Base-by-base conservation (phyloP, 2,888 invertebrate species). In the Eristalis pertinax region DNA sequence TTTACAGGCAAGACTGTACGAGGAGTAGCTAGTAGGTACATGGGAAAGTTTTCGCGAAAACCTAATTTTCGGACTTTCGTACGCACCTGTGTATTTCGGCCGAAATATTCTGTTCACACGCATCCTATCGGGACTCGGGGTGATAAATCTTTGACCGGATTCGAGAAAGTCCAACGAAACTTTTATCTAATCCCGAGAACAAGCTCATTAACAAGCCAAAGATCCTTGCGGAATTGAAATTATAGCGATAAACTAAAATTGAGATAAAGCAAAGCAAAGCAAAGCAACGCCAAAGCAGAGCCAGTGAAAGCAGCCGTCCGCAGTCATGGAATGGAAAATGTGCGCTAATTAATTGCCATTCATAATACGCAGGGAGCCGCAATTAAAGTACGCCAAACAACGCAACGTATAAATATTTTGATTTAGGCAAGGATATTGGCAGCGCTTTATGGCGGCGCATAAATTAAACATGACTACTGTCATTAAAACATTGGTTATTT, bases 341-440 rank as follows among this genome's bases (percentile, higher is more conserved):
- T 50, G 82, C 64, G 65, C 77, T 82, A 79, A 86, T 83, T 86
- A 86, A 79, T 83, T 83, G 78, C 83, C 60, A 56, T 62, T 60
- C 70, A 72, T 78, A 79, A 68, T 43, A 72, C 78, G 63, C 70
- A 75, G 78, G 26, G 78, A 72, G 58, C 41, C 70, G 83, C 70
- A 86, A 79, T 83, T 83, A 83, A 86, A 86, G 67, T 79, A 56
- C 74, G 29, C 70, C 78, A 67, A 83, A 83, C 62, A 86, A 86
- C 67, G 86, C 70, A 75, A 83, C 63, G 83, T 86, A 79, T 82
- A 77, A 77, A 74, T 77, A 82, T 85, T 85, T 85, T 69, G 81
- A 77, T 78, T 83, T 41, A 43, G 70, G 67, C 78, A 75, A 70
- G 63, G 78, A 70, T 75, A 82, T 74, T 67, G 58, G 68, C 32